Evolutionary conservation across 2,797 vertebrate species (phyloP), one percentile per base, ranked within the genome.

Genomic region (Tangara arthus): DNA sequence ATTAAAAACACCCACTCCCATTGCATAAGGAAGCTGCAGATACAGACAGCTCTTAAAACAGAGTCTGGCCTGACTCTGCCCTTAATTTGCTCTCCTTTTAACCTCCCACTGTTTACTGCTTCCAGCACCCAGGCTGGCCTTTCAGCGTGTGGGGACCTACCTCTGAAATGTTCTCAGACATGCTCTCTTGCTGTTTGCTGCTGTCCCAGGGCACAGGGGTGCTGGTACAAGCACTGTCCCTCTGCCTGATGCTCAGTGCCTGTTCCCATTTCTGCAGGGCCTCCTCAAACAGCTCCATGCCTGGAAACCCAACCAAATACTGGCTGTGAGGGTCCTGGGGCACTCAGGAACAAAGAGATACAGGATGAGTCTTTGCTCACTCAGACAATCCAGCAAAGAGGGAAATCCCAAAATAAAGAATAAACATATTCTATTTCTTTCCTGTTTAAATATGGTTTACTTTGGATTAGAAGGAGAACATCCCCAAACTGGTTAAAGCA

Each of bases 211-310:
- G 96, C 12, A 96, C 91, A 0, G 98, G 98, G 22, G 98, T 97
- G 55, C 96, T 90, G 18, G 98, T 97, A 18, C 95, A 83, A 3
- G 96, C 97, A 39, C 95, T 97, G 47, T 98, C 95, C 37, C 97
- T 97, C 95, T 99, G 99, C 59, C 99, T 98, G 93, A 99, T 97
- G 39, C 98, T 99, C 96, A 99, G 95, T 0, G 99, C 99, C 96
- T 98, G 99, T 73, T 99, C 99, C 99, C 99, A 99, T 82, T 99
- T 99, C 87, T 98, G 98, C 68, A 99, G 97, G 4, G 99, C 99
- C 96, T 99, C 99, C 93, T 99, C 99, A 87, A 99, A 99, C 66
- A 99, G 97, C 97, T 99, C 99, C 99, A 99, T 99, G 55, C 99
- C 99, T 99, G 63, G 57, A 30, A 84, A 71, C 0, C 5, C 32